Evolutionary conservation across 2,113 vertebrate species (phyloP).

Genomic region (Dipodomys stephensi): DNA sequence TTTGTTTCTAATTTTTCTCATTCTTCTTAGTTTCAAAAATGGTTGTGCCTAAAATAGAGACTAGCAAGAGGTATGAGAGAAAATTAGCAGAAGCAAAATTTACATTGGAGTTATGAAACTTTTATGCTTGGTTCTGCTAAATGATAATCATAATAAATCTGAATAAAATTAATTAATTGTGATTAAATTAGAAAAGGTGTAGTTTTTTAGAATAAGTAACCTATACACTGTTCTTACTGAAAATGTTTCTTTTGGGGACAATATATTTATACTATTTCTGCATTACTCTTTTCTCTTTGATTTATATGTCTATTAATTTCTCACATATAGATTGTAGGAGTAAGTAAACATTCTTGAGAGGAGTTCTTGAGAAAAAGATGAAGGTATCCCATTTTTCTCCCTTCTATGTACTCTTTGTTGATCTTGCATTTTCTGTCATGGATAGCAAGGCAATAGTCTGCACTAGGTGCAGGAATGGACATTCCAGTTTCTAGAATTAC

Average conservation of each 20-base stretch:
- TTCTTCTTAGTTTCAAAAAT: slow-evolving; percentile 51
- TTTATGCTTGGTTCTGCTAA: not conserved
- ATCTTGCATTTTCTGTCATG: too few relatives aligned
- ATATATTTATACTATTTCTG: too few relatives aligned
- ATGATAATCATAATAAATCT: not conserved
- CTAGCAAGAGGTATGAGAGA: not conserved
- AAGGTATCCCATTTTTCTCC: too few relatives aligned
- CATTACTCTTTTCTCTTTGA: not conserved
- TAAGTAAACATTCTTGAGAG: too few relatives aligned
- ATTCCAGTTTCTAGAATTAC: too few relatives aligned
- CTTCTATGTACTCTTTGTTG: too few relatives aligned
- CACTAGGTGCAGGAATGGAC: too few relatives aligned
- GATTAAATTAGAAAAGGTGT: not conserved
- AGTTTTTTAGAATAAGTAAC: not conserved
- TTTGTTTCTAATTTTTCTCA: slow-evolving; percentile 53
- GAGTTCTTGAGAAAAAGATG: too few relatives aligned
- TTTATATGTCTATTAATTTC: not conserved
- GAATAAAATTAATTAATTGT: not conserved
- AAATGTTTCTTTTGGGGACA: not conserved
- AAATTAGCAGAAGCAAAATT: not conserved
- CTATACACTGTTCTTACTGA: not conserved
- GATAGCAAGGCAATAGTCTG: too few relatives aligned
- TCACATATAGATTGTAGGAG: not conserved
- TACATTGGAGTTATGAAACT: not conserved
- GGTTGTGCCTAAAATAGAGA: not conserved